phyloP scores from a whole-genome alignment of 2,797 vertebrate species.

The Todus mexicanus region DNA sequence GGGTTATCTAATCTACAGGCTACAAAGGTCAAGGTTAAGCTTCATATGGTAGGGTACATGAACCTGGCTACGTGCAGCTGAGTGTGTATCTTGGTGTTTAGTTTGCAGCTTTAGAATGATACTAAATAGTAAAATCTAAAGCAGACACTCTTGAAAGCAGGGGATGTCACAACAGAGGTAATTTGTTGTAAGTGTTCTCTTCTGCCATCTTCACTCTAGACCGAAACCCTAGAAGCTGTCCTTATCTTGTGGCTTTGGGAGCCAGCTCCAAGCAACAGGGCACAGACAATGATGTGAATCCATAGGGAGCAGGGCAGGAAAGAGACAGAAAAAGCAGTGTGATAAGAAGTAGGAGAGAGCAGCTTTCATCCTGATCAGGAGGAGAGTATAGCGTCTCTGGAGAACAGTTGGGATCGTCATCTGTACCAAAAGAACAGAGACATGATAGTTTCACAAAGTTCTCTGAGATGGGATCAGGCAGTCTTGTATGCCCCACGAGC shows the following conservation, averaged over 20 bases:
- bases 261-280: not conserved
- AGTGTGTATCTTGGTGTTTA: not conserved
- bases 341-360: not conserved
- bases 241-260: not conserved
- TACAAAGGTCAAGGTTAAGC: not conserved
- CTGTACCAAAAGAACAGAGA: not conserved
- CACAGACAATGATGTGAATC: not conserved
- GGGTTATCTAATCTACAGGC: not conserved
- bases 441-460: not conserved
- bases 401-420: not conserved
- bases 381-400: not conserved
- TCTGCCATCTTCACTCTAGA: not conserved
- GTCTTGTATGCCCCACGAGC: not conserved
- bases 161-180: not conserved
- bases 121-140: not conserved
- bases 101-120: not conserved
- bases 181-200: not conserved
- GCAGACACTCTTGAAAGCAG: not conserved
- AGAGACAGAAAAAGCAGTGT: not conserved
- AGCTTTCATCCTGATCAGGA: not conserved
- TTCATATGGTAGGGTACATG: not conserved
- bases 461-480: not conserved
- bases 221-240: not conserved
- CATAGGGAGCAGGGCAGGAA: not conserved
- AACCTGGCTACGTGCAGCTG: not conserved